Evolutionary conservation across 1,140 invertebrate species (phyloP).

Genomic region (Drosophila busckii): DNA sequence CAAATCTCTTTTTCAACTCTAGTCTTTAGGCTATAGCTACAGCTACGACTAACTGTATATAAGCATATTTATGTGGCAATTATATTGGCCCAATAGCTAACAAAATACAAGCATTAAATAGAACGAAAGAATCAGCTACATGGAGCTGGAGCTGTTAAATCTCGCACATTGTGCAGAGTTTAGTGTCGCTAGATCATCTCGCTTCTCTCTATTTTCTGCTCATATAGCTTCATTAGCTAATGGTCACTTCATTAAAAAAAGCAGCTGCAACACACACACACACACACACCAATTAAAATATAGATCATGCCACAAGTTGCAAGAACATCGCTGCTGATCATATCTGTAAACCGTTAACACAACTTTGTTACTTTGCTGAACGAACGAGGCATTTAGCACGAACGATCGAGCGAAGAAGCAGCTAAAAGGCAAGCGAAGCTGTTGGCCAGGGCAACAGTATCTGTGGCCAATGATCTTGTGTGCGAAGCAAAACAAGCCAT

Average conservation of each 20-base stretch:
- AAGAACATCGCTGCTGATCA: conserved; percentile 30
- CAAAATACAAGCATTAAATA: no score
- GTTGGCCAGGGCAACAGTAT: conserved; percentile 44
- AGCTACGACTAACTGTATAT: no score
- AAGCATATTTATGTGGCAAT: no score
- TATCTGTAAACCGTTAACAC: conserved; percentile 62
- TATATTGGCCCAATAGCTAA: no score
- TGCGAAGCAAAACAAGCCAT: conserved; percentile 67
- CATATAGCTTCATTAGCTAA: conserved; percentile 72
- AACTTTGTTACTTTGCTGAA: conserved; percentile 43
- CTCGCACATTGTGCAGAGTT: conserved; percentile 5
- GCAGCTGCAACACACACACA: conserved; percentile 22
- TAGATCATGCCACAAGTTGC: conserved; percentile 57
- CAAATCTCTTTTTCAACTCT: no score
- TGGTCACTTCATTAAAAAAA: conserved; percentile 56
- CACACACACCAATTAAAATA: conserved; percentile 67
- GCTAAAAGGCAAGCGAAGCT: conserved; percentile 6
- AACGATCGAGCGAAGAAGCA: conserved; percentile 15
- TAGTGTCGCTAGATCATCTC: conserved; percentile 21
- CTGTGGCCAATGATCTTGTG: conserved; percentile 42
- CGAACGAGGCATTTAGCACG: conserved; percentile 63
- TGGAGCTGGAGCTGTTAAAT: no score
- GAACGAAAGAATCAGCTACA: no score
- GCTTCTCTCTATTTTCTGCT: conserved; percentile 17
- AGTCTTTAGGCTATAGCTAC: no score